Base-by-base conservation (phyloP, 2,888 invertebrate species). In the Drepana falcataria region DNA sequence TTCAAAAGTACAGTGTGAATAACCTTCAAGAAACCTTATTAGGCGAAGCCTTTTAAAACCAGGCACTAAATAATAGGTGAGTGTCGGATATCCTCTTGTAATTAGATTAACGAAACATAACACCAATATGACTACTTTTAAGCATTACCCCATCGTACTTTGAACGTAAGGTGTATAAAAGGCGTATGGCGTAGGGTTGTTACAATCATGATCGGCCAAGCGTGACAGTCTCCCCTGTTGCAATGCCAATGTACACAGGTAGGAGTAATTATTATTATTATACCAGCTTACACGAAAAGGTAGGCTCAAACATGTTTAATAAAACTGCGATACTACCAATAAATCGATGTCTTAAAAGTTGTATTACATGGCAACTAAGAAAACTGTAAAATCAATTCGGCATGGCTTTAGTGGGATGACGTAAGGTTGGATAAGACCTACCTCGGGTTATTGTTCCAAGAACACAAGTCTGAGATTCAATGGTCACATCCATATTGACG, bases 361-460 rank as follows among this genome's bases (percentile, higher is more conserved):
- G 53, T 61, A 68, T 67, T 68, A 71, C 65, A 70, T 66, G 69
- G 63, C 61, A 65, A 66, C 59, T 69, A 58, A 58, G 56, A 59
- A 58, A 61, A 62, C 62, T 62, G 65, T 68, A 63, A 73, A 84
- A 85, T 84, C 77, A 72, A 84, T 85, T 81, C 63, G 69, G 59
- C 65, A 79, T 76, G 80, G 76, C 60, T 71, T 75, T 66, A 56
- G 57, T 53, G 55, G 61, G 68, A 76, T 86, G 83, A 85, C 80
- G 83, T 81, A 84, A 85, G 64, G 58, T 58, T 57, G 55, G 59
- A 69, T 66, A 60, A 58, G 55, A 61, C 64, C 60, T 56, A 67
- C 55, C 60, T 63, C 60, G 71, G 69, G 71, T 56, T 75, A 73
- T 78, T 78, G 73, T 75, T 68, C 65, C 66, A 62, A 60, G 61